Base-by-base conservation (phyloP, 2,113 vertebrate species). In the Agapornis roseicollis region DNA sequence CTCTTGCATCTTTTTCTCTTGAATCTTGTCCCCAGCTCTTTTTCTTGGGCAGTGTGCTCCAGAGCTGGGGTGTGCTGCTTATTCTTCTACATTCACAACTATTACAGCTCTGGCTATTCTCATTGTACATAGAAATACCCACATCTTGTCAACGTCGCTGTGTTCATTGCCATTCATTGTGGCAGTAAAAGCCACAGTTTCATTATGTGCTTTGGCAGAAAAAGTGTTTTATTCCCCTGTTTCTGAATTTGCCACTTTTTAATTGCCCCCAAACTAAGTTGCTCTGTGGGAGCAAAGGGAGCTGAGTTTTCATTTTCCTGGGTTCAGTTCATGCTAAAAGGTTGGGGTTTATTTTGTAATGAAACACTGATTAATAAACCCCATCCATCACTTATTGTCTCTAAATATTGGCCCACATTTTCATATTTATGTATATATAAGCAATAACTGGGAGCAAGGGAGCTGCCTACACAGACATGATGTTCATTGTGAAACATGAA, bases 361-460 rank as follows among this genome's bases (percentile, higher is more conserved):
- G 73, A 94, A 96, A 85, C 31, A 16, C 7, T 10, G 41, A 27
- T 79, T 89, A 85, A 76, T 92, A 85, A 68, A 2, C 1, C 19
- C 24, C 11, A 16, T 27, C 28, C 50, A 56, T 31, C n/a, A 72
- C 68, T 93, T 72, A 61, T 80, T 88, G 44, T 49, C 87, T 77
- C 56, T 92, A 87, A 96, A 85, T 84, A 92, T 94, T 87, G 96
- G 77, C 73, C 66, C n/a, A 9, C 41, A 3, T 71, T 82, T 94
- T 92, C 58, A 35, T 87, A 73, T 82, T 64, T 76, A 53, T 37
- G 18, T 47, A 7, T 76, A n/a, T 65, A 85, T 92, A 69, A 72
- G 53, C 49, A 82, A 10, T 82, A 58, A 69, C 17, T 53, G 41
- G 49, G 58, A 66, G 31, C 33, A 74, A 63, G 53, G 14, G 31